Percentiles rank a stretch among this genome's conserved stretches.
phyloP scores from a whole-genome alignment of 2,113 vertebrate species.

The Cygnus buccinator region DNA sequence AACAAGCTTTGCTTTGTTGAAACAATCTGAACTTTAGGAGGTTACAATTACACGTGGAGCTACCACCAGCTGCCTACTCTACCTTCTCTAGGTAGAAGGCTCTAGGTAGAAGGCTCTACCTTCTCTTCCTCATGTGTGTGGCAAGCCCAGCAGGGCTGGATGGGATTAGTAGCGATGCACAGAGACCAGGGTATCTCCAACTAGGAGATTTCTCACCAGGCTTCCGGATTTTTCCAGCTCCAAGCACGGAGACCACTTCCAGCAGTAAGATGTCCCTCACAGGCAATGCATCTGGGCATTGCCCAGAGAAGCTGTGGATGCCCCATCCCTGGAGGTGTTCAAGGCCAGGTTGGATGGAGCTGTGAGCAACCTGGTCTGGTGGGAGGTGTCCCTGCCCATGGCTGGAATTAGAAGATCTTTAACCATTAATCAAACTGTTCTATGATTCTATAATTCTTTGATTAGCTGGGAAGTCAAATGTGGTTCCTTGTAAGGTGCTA shows the following conservation, averaged over 20 bases:
- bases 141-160: background rate
- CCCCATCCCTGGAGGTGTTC: too few species aligned
- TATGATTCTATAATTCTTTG: too few species aligned
- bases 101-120: too few species aligned
- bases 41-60: background rate
- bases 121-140: background rate
- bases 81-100: background rate
- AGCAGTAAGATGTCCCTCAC: background rate
- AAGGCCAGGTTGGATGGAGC: too few species aligned
- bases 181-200: background rate
- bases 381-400: too few species aligned
- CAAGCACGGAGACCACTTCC: background rate
- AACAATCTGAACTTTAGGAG: background rate
- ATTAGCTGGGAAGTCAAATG: background rate
- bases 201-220: background rate
- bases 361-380: too few species aligned
- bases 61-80: background rate
- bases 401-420: too few species aligned
- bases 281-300: background rate
- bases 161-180: background rate
- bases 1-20: background rate
- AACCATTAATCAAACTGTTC: too few species aligned
- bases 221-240: background rate
- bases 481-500: background rate
- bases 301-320: too few species aligned